These are phyloP conservation scores for Isotomurus palustris DNA, from an alignment of 2,888 invertebrate species.

Conservation along the genomic window DNA sequence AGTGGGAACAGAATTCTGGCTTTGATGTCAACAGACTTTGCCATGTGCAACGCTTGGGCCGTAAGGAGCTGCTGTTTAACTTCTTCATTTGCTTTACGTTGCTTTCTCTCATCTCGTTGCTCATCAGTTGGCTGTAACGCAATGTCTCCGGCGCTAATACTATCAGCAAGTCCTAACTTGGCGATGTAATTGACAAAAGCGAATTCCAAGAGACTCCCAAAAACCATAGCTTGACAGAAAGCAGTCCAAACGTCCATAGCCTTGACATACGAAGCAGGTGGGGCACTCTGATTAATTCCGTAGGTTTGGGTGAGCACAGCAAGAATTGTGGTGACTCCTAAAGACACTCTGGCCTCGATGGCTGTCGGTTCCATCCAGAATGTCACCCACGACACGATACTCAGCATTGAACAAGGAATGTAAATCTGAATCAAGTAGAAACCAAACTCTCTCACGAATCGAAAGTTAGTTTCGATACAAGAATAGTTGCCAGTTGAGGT, in stretches of 20 bases:
- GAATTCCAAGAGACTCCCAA: slow-evolving; percentile 56
- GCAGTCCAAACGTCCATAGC: slow-evolving; percentile 50
- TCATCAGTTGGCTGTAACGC: neutral
- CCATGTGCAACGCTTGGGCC: slow-evolving; percentile 14
- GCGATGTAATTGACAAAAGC: slow-evolving; percentile 53
- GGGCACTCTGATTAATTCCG: slow-evolving; percentile 52
- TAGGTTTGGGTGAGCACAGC: slow-evolving; percentile 54
- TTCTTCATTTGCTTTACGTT: slow-evolving; percentile 15
- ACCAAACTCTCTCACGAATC: slow-evolving; percentile 10
- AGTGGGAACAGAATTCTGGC: slow-evolving; percentile 34
- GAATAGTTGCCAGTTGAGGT: slow-evolving; percentile 7
- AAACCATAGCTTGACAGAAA: slow-evolving; percentile 50
- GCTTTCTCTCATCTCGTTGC: slow-evolving; percentile 1
- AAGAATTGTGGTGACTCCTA: slow-evolving; percentile 54
- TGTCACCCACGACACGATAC: slow-evolving; percentile 39
- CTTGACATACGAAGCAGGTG: slow-evolving; percentile 55
- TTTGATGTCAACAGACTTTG: slow-evolving; percentile 24
- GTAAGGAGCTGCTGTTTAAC: slow-evolving; percentile 15
- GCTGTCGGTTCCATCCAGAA: slow-evolving; percentile 37
- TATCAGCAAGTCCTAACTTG: neutral
- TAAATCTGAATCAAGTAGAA: slow-evolving; percentile 41
- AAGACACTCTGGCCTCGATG: slow-evolving; percentile 30
- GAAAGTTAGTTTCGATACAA: neutral
- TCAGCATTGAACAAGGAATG: slow-evolving; percentile 33
- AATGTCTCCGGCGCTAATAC: neutral